Evolutionary conservation across 2,113 vertebrate species (phyloP), one percentile per base, ranked within the genome.

Genomic region (Syngnathus floridae): DNA sequence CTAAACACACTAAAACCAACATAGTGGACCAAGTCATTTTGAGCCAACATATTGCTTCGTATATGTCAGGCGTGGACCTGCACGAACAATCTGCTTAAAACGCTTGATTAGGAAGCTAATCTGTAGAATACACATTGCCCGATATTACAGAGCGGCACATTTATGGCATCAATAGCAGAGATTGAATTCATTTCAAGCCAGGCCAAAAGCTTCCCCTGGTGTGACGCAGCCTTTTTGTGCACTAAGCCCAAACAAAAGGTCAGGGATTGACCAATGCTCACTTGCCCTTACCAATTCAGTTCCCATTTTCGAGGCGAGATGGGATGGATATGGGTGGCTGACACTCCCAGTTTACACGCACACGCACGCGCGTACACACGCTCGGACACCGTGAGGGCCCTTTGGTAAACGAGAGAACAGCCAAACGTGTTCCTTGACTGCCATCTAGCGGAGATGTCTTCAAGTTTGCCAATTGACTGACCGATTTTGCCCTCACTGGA

Each of bases 401-500:
- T 35, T 17, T 68, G 21, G 4, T 48, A 26, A 36, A 17, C 19
- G 22, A 31, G 36, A n/a, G 57, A 3, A 40, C 46, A 19, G 65
- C 26, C 62, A 81, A 77, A 65, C 61, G 69, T 38, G 81, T 55
- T 78, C 84, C 67, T 77, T 48, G 70, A 85, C 83, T 88, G 86
- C 91, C 91, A 91, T 80, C 91, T 88, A 84, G 86, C 70, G 90
- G 90, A 19, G 0, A 1, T 16, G 0, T 43, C 6, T 7, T 26
- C 40, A 61, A 61, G n/a, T 17, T 35, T 56, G 6, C 22, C 51
- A 22, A 7, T 54, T 21, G 49, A 21, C 21, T 59, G 9, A 37
- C 10, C 4, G 40, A 12, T 41, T 41, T 41, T 41, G 40, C 8
- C 36, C 56, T 19, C 5, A 17, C 12, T 9, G 3, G 1, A 19